Evolutionary conservation across 1,140 invertebrate genomes (phyloP).

Genomic region (Papilio xuthus): DNA sequence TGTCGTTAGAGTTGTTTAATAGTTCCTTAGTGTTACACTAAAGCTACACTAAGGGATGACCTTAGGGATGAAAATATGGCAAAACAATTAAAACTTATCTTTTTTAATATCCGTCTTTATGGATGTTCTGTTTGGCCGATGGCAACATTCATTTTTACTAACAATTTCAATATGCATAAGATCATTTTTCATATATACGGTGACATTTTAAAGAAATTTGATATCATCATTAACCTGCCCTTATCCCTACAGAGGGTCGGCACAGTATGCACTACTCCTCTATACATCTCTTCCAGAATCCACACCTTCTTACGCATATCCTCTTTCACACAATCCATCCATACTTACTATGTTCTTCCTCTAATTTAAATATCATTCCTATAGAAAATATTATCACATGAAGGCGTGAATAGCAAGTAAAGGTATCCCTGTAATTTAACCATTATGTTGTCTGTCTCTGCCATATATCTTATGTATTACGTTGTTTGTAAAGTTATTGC

Average conservation of each 20-base stretch:
- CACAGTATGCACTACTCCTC: too few relatives aligned
- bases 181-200: background rate
- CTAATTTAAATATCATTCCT: background rate
- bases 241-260: too few relatives aligned
- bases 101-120: background rate
- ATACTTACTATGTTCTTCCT: too few relatives aligned
- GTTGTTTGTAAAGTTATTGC: conserved; percentile 8
- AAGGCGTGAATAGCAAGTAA: conserved; percentile 22
- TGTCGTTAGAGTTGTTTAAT: background rate
- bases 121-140: background rate
- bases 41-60: too few relatives aligned
- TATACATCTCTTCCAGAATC: too few relatives aligned
- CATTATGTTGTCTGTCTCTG: conserved; percentile 15
- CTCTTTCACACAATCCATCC: too few relatives aligned
- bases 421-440: conserved; percentile 17
- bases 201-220: background rate
- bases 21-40: background rate
- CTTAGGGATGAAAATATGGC: too few relatives aligned
- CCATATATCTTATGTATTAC: conserved; percentile 21
- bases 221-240: too few relatives aligned
- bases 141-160: background rate
- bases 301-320: too few relatives aligned
- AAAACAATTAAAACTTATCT: too few relatives aligned
- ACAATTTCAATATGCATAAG: background rate
- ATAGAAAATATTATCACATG: conserved; percentile 10